Evolutionary conservation across 37 sponge, comb jelly and placozoan genomes (phyloP).

Genomic region (Diacarnus erythraeanus): DNA sequence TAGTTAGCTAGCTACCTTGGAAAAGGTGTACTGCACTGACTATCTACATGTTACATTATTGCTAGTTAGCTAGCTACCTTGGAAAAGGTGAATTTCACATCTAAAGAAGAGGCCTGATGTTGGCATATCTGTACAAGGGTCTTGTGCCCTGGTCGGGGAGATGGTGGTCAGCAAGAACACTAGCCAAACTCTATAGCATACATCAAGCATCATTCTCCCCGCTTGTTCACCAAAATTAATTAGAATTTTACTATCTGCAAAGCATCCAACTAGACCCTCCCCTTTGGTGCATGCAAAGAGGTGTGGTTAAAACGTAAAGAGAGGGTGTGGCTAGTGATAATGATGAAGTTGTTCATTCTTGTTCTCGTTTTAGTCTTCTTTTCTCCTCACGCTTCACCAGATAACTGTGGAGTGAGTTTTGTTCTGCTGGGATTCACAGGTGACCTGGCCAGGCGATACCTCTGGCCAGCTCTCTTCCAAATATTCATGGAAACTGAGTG

Average conservation of each 20-base stretch:
- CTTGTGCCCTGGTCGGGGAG: not conserved
- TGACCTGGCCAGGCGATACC: slow-evolving; percentile 72
- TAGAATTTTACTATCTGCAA: too few relatives aligned
- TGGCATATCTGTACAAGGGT: not conserved
- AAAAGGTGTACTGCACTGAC: too few relatives aligned
- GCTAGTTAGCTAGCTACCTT: too few relatives aligned
- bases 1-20: too few relatives aligned
- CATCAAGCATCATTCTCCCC: not conserved
- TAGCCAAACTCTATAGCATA: not conserved
- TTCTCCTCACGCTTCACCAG: not conserved
- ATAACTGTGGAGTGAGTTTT: slow-evolving; percentile 16
- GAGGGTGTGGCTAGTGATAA: slow-evolving; percentile 8
- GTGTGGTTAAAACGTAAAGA: not conserved
- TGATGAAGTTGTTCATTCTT: not conserved
- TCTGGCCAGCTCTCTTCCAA: slow-evolving; percentile 73
- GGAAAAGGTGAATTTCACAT: slow-evolving; percentile 3
- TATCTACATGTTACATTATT: too few relatives aligned
- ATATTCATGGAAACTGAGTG: not conserved
- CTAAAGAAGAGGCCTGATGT: not conserved
- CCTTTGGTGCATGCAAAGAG: not conserved
- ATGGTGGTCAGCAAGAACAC: not conserved
- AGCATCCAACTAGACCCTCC: not conserved
- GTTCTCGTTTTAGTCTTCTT: not conserved
- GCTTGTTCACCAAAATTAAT: not conserved
- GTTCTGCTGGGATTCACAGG: slow-evolving; percentile 77